Base-by-base conservation (phyloP, 1,140 invertebrate genomes). In the Drosophila cardini region DNA sequence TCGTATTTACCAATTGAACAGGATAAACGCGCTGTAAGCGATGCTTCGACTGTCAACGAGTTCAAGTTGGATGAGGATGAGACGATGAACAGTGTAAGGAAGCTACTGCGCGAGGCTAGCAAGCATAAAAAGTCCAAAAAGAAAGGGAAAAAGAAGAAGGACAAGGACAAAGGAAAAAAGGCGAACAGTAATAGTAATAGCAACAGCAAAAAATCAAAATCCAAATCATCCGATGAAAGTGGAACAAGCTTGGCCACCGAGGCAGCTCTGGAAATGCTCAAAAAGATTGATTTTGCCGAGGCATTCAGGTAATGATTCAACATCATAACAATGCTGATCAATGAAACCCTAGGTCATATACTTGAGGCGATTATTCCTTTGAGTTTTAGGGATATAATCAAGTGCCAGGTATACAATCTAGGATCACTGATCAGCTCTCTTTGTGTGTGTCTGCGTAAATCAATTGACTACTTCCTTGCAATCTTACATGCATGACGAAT, bases 71-170 rank as follows among this genome's bases (percentile, higher is more conserved):
- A 96, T 78, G 96, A 97, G 83, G 96, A 96, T 0, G 96, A 97
- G 91, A 97, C 97, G 80, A 96, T 97, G 89, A 95, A 95, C 52
- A 96, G 96, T 93, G 95, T 97, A 36, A 94, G 96, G 2, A 96
- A 96, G 85, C 96, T 97, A 84, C 92, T 97, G 45, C 96, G 96
- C 75, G 96, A 97, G 78, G 96, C 96, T 7, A 95, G 94, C 38
- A 95, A 95, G 81, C 96, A 96, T 93, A 96, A 96, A 69, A 96
- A 96, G 90, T 95, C 95, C 72, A 95, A 96, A 70, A 95, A 95
- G 78, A 93, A 93, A 40, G 93, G 93, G 2, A 94, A 94, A 72
- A 94, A 94, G 78, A 94, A 94, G 46, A 93, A 94, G 87, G 92
- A 94, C 61, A 81, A 78, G 63, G 95, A 95, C 16, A 93, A 94